Evolutionary conservation across 2,113 vertebrate species (phyloP), one percentile per base, ranked within the genome.

Genomic region (Sigmodon hispidus): DNA sequence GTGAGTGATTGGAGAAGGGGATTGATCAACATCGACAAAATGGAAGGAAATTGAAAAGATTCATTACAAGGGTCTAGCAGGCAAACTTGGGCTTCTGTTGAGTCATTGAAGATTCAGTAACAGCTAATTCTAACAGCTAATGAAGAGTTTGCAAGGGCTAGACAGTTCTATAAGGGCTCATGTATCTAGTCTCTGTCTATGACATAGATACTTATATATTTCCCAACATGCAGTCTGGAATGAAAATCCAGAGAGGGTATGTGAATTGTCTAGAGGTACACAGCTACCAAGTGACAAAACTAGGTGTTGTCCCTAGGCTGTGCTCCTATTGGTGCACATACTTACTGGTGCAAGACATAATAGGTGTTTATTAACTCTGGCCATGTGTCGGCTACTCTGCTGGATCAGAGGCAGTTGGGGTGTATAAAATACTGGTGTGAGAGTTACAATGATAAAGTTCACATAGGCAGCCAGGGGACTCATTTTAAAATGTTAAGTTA

Each of bases 1-100:
- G 29, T 96, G 1, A n/a, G 76, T 67, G 13, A 96, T 89, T 87
- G 72, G 29, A 97, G 63, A 96, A 98, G 90, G 89, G 84, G 97
- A 96, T 97, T 89, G 91, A 93, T 57, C 81, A 50, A 48, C 4
- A 26, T 43, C 15, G 1, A 69, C 15, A 48, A n/a, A 15, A 43
- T 43, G 2, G 70, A 95, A 96, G 36, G 85, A 48, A 36, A 80
- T 15, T 36, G 84, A 87, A 80, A 81, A 88, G 34, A 83, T 29
- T 90, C 63, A 40, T 55, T 57, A 2, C 16, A 45, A 83, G 34
- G 31, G 21, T 93, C 89, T 57, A 75, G 34, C 24, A 31, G 65
- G 80, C 45, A 63, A 92, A 93, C 40, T 34, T 90, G 84, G 52
- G 48, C 59, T 88, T 69, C 93, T n/a, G 22, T 36, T 83, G 10